Base-by-base conservation (phyloP, 2,113 vertebrate genomes). In the Ranitomeya variabilis region DNA sequence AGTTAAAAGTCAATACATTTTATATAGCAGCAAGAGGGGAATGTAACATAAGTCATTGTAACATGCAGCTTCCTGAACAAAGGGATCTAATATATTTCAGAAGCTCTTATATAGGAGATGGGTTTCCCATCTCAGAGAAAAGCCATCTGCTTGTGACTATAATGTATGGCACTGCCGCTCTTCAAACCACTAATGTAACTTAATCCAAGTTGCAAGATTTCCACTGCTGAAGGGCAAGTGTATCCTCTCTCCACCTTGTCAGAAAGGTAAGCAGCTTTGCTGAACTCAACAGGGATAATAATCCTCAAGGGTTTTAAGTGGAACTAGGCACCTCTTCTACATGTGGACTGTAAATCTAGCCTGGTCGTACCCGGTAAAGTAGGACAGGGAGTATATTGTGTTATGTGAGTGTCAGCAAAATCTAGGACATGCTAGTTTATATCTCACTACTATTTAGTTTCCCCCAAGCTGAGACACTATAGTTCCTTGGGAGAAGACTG, bases 181-280 rank as follows among this genome's bases (percentile, higher is more conserved):
- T 23, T 85, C 73, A 82, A 78, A 64, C 81, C 57, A 66, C 82
- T 85, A 78, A 89, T 84, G 87, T 85, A 89, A 88, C 73, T 76
- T 89, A 89, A 89, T 89, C 87, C 76, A 69, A 79, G 87, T 84
- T 66, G 45, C 87, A 89, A 79, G 87, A 84, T 89, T 85, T 89
- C 87, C 62, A 59, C 79, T 87, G 81, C 91, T 95, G 95, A 95
- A 96, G 95, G 94, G 94, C 95, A 95, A 92, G 76, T 87, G 92
- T 94, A 94, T 94, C 95, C 93, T 95, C 92, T 93, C 90, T 91
- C 92, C 93, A 94, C 95, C 94, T 95, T 94, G 92, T 92, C 91
- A 94, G 93, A 94, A 91, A 94, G 92, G 93, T 96, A 96, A 96
- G 95, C 95, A 93, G 95, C 95, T 96, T 96, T 96, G 94, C 93